Evolutionary conservation across 2,113 vertebrate species (phyloP).

Genomic region (Desmodus rotundus): DNA sequence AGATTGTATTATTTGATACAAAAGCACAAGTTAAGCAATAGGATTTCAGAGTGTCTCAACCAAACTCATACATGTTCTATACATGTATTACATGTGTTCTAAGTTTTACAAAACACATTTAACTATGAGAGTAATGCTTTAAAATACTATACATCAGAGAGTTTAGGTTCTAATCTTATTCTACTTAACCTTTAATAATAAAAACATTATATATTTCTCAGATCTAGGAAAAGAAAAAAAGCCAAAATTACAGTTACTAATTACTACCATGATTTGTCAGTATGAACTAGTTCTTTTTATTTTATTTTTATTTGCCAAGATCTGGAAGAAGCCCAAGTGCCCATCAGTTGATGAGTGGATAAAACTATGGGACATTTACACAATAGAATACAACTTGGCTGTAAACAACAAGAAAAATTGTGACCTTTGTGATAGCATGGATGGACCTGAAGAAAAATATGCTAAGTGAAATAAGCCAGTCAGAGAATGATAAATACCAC

Average conservation of each 20-base stretch:
- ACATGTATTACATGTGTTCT: not conserved
- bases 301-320: too few species aligned
- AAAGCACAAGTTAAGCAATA: conserved; percentile 66
- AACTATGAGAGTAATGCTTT: not conserved
- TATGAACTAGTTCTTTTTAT: not conserved
- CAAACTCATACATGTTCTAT: conserved; percentile 45
- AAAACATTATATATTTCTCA: not conserved
- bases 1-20: conserved; percentile 64
- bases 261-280: not conserved
- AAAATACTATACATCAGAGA: conserved; percentile 49
- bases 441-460: too few species aligned
- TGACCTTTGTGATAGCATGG: too few species aligned
- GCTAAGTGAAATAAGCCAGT: too few species aligned
- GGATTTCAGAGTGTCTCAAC: conserved; percentile 42
- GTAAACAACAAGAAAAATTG: too few species aligned
- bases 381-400: too few species aligned
- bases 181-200: conserved; percentile 4
- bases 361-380: too few species aligned
- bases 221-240: not conserved
- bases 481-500: too few species aligned
- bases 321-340: too few species aligned
- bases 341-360: too few species aligned
- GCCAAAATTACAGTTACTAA: not conserved
- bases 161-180: conserved; percentile 49
- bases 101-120: not conserved